Base-by-base conservation (phyloP, 2,797 vertebrate species). In the Staurois parvus region DNA sequence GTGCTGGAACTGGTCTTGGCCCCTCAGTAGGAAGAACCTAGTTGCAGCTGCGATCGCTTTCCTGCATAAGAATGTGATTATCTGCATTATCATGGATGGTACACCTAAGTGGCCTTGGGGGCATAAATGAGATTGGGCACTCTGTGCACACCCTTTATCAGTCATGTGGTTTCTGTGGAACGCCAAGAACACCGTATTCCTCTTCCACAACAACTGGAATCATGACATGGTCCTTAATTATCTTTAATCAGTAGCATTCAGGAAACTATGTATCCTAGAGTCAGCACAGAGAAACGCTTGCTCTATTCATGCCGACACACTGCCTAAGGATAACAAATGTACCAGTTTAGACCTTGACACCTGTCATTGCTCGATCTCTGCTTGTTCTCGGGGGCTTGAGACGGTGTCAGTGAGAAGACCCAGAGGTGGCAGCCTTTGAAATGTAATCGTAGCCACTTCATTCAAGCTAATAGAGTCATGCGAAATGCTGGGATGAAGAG, bases 341-440 rank as follows among this genome's bases (percentile, higher is more conserved):
- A 73, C 40, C 80, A 87, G 80, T 32, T 83, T 37, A 87, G 32
- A 69, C 69, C 69, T 56, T 83, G 85, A 83, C 85, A 87, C 80
- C 85, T 87, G 85, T 87, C 85, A 87, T 8, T 80, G 42, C 80
- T 83, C 75, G 11, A 59, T 87, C 85, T 70, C 79, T 15, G 19
- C 8, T 24, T 74, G 37, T 83, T 86, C 85, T 83, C 74, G 26
- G 67, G 21, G 17, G 74, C 66, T 83, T 30, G 68, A 79, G 73
- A 87, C 74, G 80, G 85, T 64, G 85, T 83, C 85, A 83, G 62
- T 83, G 85, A 87, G 37, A 62, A 74, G 85, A 86, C 74, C 85
- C 85, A 87, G 85, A 66, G 80, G 85, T 83, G 80, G 78, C 80
- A 59, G 85, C 68, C 80, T 87, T 79, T 83, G 85, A 83, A 87